Conservation (phyloP, 2,888 invertebrate genomes). For the Encarsia formosa region DNA sequence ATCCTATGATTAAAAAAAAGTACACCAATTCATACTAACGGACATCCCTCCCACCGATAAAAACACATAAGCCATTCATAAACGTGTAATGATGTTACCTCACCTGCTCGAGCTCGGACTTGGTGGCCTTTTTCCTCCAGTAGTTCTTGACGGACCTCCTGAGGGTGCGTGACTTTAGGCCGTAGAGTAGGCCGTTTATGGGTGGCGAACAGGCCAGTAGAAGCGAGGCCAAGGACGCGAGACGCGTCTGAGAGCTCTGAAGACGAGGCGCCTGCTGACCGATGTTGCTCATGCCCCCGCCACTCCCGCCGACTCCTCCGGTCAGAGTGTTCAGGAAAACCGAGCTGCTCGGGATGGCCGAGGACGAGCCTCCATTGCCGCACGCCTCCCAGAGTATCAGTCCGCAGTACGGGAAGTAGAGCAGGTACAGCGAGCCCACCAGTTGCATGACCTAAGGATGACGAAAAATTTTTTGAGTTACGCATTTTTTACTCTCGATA, state of each 20-base stretch:
- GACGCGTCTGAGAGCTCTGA: conserved; percentile 41
- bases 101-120: conserved; percentile 70
- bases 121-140: conserved; percentile 72
- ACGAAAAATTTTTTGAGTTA: no score
- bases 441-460: conserved; percentile 68
- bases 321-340: no score
- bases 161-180: conserved; percentile 68
- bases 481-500: no score
- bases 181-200: conserved; percentile 74
- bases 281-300: background rate
- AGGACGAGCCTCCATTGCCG: conserved; percentile 37
- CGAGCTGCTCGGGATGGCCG: background rate
- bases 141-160: conserved; percentile 72
- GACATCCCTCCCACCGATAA: no score
- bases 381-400: conserved; percentile 65
- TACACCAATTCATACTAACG: no score
- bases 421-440: conserved; percentile 65
- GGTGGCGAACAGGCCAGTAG: conserved; percentile 68
- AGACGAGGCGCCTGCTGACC: no score
- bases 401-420: conserved; percentile 73
- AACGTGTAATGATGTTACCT: no score
- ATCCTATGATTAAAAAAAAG: no score
- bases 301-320: background rate
- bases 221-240: conserved; percentile 62
- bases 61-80: no score